A percentile compares a stretch with the other conserved stretches of the same genome.
Evolutionary conservation across 2,797 vertebrate species (phyloP).

Genomic region (Phoebastria nigripes): DNA sequence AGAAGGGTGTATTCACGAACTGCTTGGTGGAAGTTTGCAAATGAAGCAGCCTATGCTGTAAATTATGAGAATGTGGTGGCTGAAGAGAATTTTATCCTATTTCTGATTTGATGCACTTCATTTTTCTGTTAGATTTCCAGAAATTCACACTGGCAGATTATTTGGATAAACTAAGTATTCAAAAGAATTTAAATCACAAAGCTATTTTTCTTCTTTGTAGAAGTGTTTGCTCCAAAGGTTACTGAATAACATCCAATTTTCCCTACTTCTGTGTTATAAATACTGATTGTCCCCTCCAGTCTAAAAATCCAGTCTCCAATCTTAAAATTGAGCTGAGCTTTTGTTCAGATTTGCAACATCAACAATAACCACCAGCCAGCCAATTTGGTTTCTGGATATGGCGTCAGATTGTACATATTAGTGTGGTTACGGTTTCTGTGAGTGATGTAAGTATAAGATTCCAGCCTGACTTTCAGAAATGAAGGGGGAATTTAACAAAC

Average conservation of each 20-base stretch:
- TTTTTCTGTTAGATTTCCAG: neutral
- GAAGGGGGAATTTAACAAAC: neutral
- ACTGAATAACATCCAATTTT: neutral
- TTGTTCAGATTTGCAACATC: neutral
- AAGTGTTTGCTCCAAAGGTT: neutral
- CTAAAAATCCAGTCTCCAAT: neutral
- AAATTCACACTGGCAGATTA: neutral
- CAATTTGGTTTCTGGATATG: neutral
- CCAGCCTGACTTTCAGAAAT: neutral
- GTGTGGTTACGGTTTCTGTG: neutral
- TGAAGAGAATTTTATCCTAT: neutral
- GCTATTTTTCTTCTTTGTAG: neutral
- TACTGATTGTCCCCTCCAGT: neutral
- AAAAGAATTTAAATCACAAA: neutral
- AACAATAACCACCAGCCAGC: neutral
- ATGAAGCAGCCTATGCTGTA: neutral
- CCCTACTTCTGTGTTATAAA: neutral
- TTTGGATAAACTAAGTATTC: neutral
- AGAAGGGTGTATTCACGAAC: neutral
- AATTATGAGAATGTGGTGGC: neutral
- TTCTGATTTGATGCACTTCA: neutral
- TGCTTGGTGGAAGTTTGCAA: neutral
- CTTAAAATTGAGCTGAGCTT: neutral
- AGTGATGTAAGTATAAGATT: neutral
- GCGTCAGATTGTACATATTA: neutral